Evolutionary conservation across 2,113 vertebrate species (phyloP).

Genomic region (Amblyopsis rosae): DNA sequence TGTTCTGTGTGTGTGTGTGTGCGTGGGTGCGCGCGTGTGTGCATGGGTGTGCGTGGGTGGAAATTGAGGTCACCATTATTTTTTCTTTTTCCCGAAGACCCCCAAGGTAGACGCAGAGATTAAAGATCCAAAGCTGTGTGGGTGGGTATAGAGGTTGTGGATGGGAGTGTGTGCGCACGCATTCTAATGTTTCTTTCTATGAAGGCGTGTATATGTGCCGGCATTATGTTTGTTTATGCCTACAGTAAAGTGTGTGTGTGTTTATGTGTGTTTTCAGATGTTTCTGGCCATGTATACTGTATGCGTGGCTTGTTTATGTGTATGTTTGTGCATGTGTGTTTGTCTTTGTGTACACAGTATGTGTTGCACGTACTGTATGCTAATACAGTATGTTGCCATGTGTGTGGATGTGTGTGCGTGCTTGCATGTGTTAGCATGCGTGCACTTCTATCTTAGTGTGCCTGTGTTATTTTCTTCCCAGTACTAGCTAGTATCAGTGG

Average conservation of each 20-base stretch:
- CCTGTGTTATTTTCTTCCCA: no score
- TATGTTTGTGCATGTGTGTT: slow-evolving; percentile 8
- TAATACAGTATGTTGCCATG: no score
- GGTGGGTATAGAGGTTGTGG: slow-evolving; percentile 31
- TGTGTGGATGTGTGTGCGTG: background rate
- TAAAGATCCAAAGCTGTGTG: slow-evolving; percentile 44
- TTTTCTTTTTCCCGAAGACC: slow-evolving; percentile 31
- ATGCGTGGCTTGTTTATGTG: background rate
- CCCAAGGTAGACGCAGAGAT: slow-evolving; percentile 36
- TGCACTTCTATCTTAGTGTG: no score
- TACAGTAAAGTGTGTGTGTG: slow-evolving; percentile 15
- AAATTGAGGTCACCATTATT: slow-evolving; percentile 56
- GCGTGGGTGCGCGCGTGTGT: background rate
- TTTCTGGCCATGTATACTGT: no score
- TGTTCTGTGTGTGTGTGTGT: no score
- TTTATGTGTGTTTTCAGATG: background rate
- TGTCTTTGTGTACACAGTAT: no score
- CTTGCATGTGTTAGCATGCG: background rate
- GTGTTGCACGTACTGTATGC: no score
- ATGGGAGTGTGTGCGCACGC: no score
- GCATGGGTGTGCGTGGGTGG: slow-evolving; percentile 37
- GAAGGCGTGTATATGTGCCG: slow-evolving; percentile 4
- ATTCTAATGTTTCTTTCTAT: no score
- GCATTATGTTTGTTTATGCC: slow-evolving; percentile 11
- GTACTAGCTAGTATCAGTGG: no score